Conservation (phyloP, 1,140 invertebrate species). For the Acromyrmex echinatior region DNA sequence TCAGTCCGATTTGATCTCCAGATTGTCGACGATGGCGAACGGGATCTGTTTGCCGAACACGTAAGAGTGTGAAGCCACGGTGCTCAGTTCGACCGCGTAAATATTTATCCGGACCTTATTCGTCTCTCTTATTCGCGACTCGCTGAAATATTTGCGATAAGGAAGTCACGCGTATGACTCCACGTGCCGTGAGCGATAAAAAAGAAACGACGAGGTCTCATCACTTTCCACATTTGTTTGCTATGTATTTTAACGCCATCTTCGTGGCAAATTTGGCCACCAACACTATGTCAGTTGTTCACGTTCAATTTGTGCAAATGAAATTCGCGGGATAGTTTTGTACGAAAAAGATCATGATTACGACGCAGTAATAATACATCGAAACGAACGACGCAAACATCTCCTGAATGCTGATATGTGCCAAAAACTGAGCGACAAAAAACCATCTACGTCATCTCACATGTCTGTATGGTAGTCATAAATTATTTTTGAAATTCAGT, state of each 20-base stretch:
- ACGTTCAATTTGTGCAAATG: not conserved
- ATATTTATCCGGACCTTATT: constrained; percentile 56
- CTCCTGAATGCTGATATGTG: not conserved
- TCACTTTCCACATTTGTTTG: not conserved
- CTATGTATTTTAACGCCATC: not conserved
- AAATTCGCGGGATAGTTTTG: not conserved
- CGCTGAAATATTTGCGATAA: constrained; percentile 55
- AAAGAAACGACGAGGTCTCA: not conserved
- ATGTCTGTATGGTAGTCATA: not conserved
- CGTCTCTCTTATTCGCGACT: constrained; percentile 30
- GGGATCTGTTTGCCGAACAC: constrained; percentile 35
- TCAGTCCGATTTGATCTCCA: not conserved
- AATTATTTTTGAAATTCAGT: constrained; percentile 26
- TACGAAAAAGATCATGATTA: not conserved
- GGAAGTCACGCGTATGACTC: constrained; percentile 25
- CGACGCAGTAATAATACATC: not conserved
- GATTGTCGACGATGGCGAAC: constrained; percentile 30
- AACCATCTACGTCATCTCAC: not conserved
- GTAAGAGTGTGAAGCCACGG: constrained; percentile 2
- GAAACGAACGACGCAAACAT: not conserved
- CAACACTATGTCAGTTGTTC: not conserved
- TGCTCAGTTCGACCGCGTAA: constrained; percentile 32
- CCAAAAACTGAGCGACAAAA: constrained; percentile 27
- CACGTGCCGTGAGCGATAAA: constrained; percentile 25
- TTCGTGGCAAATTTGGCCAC: not conserved